Percentiles rank a stretch among this genome's conserved stretches.
Conservation (phyloP, 2,888 invertebrate genomes). For the Tanypteryx hageni region DNA sequence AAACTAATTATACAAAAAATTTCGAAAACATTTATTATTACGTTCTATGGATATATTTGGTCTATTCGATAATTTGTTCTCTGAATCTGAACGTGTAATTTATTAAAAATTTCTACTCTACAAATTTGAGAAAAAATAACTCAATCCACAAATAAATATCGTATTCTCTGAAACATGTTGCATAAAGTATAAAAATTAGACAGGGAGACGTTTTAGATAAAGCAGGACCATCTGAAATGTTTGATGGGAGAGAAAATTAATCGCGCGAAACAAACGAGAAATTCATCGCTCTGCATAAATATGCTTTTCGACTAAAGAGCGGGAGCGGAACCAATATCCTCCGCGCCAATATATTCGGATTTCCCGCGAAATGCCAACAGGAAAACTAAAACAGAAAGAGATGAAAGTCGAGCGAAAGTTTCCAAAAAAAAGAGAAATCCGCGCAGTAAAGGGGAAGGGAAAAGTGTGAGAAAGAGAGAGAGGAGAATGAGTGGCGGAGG, state of each 20-base stretch:
- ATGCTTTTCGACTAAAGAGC: not conserved
- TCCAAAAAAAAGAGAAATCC: not conserved
- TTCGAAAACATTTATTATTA: no score
- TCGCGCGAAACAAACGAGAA: not conserved
- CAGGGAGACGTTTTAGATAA: not conserved
- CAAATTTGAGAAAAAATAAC: no score
- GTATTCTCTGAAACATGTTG: no score
- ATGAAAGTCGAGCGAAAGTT: conserved; percentile 29
- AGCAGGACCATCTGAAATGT: not conserved
- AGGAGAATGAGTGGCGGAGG: not conserved
- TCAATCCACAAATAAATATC: no score
- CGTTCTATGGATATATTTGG: no score
- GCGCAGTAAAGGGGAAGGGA: not conserved
- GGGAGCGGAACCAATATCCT: not conserved
- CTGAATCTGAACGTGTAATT: no score
- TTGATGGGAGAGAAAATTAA: not conserved
- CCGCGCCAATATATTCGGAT: not conserved
- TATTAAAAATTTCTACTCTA: no score
- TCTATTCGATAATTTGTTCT: no score
- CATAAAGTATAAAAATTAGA: not conserved
- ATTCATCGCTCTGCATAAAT: conserved; percentile 4
- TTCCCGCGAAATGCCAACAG: not conserved
- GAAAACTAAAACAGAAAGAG: conserved; percentile 39
- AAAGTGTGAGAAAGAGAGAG: not conserved
- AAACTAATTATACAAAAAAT: no score